phyloP scores from a whole-genome alignment of 2,888 invertebrate species.

The Metalampra italica region DNA sequence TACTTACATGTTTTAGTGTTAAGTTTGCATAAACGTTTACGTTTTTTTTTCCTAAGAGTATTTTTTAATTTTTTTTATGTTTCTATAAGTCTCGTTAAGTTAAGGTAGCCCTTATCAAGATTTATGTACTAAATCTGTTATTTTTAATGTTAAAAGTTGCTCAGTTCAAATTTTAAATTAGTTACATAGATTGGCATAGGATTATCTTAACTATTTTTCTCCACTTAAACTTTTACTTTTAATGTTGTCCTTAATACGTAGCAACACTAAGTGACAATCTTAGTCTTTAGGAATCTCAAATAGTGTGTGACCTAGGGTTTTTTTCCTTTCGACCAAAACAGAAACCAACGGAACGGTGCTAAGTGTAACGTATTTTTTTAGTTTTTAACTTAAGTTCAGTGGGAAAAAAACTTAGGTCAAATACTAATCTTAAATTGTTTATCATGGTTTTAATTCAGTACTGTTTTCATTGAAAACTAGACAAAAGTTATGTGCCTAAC shows the following conservation, averaged over 20 bases:
- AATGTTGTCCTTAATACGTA: neutral
- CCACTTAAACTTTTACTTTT: constrained; percentile 9
- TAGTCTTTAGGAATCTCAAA: neutral
- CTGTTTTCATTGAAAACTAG: neutral
- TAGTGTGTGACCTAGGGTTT: neutral
- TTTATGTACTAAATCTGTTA: constrained; percentile 12
- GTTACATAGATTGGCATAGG: constrained; percentile 30
- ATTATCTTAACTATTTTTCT: constrained; percentile 20
- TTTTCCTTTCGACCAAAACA: too few species aligned
- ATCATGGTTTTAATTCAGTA: too few species aligned
- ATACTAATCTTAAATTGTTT: too few species aligned
- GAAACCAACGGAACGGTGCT: constrained; percentile 12
- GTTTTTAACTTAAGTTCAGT: too few species aligned
- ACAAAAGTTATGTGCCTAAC: neutral
- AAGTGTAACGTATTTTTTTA: too few species aligned
- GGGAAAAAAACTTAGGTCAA: too few species aligned
- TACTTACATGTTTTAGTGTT: constrained; percentile 38
- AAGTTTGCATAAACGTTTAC: constrained; percentile 17
- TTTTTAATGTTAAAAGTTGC: constrained; percentile 48
- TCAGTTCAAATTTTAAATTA: constrained; percentile 62
- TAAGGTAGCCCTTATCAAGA: neutral
- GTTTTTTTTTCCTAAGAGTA: constrained; percentile 23
- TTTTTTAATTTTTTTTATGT: constrained; percentile 10
- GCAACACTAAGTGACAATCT: neutral
- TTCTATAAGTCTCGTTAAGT: too few species aligned